These are phyloP conservation scores for Metopia argyrocephala DNA, from an alignment of 2,888 invertebrate species.

Conservation along the genomic window DNA sequence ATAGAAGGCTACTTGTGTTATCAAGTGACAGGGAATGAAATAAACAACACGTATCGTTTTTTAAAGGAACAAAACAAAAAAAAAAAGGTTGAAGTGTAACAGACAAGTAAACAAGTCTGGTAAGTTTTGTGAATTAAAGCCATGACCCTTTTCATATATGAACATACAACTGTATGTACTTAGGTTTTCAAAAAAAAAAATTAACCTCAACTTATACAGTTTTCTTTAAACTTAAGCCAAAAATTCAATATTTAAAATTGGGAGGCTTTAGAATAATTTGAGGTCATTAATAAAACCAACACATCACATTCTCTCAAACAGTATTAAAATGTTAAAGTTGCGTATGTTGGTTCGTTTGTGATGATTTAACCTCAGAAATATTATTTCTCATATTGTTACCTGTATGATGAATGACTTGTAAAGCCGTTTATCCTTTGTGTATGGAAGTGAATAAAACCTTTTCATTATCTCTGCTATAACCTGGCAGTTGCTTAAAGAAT, in stretches of 20 bases:
- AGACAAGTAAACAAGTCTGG: constrained; percentile 74
- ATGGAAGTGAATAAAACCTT: neutral
- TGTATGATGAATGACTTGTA: constrained; percentile 62
- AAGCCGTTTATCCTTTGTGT: constrained; percentile 40
- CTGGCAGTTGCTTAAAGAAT: neutral
- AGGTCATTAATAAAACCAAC: constrained; percentile 73
- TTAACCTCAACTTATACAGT: no score
- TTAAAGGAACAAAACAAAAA: constrained; percentile 39
- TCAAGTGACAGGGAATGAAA: neutral
- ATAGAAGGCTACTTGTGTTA: constrained; percentile 11
- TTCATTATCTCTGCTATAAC: neutral
- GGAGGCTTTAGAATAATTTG: constrained; percentile 70
- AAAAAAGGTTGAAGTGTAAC: constrained; percentile 35
- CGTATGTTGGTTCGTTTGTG: constrained; percentile 22
- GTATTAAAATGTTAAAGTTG: constrained; percentile 11
- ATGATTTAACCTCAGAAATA: constrained; percentile 37
- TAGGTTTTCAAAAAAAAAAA: no score
- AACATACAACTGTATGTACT: constrained; percentile 68
- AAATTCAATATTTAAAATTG: constrained; percentile 69
- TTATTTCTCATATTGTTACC: constrained; percentile 46
- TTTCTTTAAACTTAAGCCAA: no score
- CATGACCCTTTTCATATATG: constrained; percentile 66
- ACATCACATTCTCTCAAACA: constrained; percentile 26
- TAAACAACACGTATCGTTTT: neutral
- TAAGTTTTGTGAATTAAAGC: constrained; percentile 70